These are phyloP conservation scores for Drosophila asahinai DNA, from an alignment of 1,140 invertebrate species.

Conservation along the genomic window DNA sequence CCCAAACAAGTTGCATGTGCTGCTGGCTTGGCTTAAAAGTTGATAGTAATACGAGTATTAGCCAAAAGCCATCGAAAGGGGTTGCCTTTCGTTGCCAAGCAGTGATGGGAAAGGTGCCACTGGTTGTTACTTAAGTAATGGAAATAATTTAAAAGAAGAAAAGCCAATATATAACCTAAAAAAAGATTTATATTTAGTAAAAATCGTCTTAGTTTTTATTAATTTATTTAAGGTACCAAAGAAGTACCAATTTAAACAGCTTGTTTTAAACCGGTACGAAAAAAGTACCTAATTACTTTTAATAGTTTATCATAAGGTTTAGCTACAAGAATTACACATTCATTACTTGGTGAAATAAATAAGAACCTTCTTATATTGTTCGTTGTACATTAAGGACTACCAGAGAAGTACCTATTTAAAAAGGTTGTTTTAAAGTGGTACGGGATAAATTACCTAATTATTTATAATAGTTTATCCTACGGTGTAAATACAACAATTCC, in stretches of 20 bases:
- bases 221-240: too few relatives aligned
- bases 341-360: too few relatives aligned
- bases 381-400: too few relatives aligned
- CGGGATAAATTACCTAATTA: too few relatives aligned
- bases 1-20: conserved; percentile 70
- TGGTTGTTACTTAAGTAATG: background rate
- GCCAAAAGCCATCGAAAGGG: conserved; percentile 37
- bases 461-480: background rate
- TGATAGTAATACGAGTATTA: conserved; percentile 29
- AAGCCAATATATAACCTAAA: too few relatives aligned
- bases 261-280: background rate
- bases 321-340: too few relatives aligned
- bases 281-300: too few relatives aligned
- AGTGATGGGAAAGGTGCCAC: conserved; percentile 1
- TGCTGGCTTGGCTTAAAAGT: conserved; percentile 22
- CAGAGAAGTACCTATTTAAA: too few relatives aligned
- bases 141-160: background rate
- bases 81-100: conserved; percentile 41
- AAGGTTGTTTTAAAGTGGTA: background rate
- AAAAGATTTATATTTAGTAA: background rate
- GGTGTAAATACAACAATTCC: background rate
- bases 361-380: too few relatives aligned
- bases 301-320: background rate
- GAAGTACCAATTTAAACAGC: background rate
- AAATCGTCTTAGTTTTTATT: background rate